Base-by-base conservation (phyloP, 1,140 invertebrate species). In the Melanaphis sacchari region DNA sequence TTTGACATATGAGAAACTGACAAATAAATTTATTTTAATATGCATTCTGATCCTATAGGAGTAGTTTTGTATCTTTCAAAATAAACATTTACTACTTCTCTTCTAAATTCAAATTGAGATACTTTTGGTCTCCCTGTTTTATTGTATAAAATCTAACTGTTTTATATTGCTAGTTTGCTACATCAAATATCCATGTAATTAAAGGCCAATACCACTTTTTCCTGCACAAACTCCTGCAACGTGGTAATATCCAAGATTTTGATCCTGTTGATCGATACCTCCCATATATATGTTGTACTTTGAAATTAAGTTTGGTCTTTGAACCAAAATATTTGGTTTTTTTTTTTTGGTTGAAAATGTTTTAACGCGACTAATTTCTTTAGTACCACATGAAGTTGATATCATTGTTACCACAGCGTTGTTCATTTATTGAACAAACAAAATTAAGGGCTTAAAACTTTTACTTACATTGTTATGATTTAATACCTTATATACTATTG, bases 201-300 rank as follows among this genome's bases (percentile, higher is more conserved):
- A 94, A 43, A 52, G 93, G 90, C 90, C 94, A 94, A 85, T 94
- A 94, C 94, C 94, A 94, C 91, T 94, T 94, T 94, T 94, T 36
- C 94, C 93, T n/a, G n/a, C n/a, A 31, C 90, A 84, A 59, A 94
- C 94, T 43, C 81, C n/a, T n/a, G n/a, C n/a, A 43, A 94, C 94
- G 5, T 94, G 41, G 52, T 94, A 94, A 41, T 85, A 90, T 52
- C 91, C 94, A 41, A 94, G 66, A 59, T 89, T 93, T 91, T 94
- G 93, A 94, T 94, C 94, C 43, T 94, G 93, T 41, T 92, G 91
- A 85, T 94, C 94, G 11, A 94, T 94, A 1, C 94, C 94, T 49
- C 91, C 81, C 66, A 93, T 93, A 26, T 82, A 93, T 7, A 31
- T 76, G 54, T 91, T 91, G 26, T 89, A 89, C 11, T 89, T 49